phyloP scores from a whole-genome alignment of 2,113 vertebrate species.

The Oenanthe oenanthe region DNA sequence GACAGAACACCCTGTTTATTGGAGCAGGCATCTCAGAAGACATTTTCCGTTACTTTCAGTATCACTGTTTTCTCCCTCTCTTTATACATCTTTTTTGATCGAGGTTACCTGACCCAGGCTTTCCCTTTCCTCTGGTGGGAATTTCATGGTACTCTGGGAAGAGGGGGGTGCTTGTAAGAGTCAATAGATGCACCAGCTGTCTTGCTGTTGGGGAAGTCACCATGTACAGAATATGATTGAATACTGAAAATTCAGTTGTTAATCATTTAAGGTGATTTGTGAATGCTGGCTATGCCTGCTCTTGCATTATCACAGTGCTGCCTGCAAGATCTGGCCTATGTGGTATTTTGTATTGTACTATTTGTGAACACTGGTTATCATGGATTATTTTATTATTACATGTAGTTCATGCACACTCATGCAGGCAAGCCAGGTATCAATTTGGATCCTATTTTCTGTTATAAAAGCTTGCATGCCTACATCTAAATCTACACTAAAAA shows the following conservation, averaged over 20 bases:
- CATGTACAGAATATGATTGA: too few relatives aligned
- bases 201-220: not conserved
- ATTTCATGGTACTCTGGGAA: not conserved
- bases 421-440: not conserved
- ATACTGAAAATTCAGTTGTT: not conserved
- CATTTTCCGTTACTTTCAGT: not conserved
- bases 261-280: not conserved
- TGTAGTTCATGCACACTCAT: not conserved
- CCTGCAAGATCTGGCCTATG: not conserved
- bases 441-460: not conserved
- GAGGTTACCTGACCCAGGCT: not conserved
- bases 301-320: not conserved
- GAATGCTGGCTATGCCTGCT: not conserved
- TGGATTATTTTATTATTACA: not conserved
- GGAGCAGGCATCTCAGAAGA: not conserved
- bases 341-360: not conserved
- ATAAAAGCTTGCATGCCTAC: not conserved
- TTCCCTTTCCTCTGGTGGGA: not conserved
- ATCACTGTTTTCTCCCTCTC: not conserved
- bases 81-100: not conserved
- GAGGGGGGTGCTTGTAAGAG: not conserved
- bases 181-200: not conserved
- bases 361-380: not conserved
- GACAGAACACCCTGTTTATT: not conserved
- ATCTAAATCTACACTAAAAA: not conserved